phyloP scores from a whole-genome alignment of 2,888 invertebrate species.

The Microplitis manilae region DNA sequence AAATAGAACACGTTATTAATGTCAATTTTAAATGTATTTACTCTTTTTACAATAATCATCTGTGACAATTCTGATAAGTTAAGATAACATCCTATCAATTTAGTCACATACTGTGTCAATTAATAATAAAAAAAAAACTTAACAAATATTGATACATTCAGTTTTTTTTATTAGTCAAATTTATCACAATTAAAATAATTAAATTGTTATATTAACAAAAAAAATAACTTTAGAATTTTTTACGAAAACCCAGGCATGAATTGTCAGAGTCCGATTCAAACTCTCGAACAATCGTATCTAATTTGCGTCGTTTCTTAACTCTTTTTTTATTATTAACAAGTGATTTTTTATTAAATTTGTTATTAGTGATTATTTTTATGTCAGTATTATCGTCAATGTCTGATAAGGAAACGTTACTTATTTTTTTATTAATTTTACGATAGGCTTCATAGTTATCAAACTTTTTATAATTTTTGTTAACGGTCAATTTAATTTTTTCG shows the following conservation, averaged over 20 bases:
- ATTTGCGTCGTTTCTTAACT: not conserved
- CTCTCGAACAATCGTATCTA: not conserved
- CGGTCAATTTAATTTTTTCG: not conserved
- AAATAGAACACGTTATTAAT: not conserved
- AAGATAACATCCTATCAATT: not conserved
- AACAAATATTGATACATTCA: not conserved
- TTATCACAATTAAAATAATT: not conserved
- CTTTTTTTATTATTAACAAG: not conserved
- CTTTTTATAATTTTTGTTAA: not conserved
- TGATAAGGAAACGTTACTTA: not conserved
- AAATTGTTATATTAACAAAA: too few species aligned
- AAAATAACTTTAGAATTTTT: not conserved
- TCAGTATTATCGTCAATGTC: not conserved
- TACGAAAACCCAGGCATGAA: not conserved
- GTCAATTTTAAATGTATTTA: not conserved
- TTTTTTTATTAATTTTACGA: not conserved
- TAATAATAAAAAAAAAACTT: not conserved
- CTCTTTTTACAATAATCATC: not conserved
- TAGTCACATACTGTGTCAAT: not conserved
- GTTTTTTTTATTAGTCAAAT: not conserved
- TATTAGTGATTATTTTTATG: not conserved
- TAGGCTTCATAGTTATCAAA: not conserved
- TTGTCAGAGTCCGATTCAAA: not conserved
- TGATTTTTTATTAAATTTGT: not conserved
- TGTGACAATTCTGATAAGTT: not conserved